A percentile compares a stretch with the other conserved stretches of the same genome.
Evolutionary conservation across 2,113 vertebrate genomes (phyloP).

Genomic region (Nestor notabilis): DNA sequence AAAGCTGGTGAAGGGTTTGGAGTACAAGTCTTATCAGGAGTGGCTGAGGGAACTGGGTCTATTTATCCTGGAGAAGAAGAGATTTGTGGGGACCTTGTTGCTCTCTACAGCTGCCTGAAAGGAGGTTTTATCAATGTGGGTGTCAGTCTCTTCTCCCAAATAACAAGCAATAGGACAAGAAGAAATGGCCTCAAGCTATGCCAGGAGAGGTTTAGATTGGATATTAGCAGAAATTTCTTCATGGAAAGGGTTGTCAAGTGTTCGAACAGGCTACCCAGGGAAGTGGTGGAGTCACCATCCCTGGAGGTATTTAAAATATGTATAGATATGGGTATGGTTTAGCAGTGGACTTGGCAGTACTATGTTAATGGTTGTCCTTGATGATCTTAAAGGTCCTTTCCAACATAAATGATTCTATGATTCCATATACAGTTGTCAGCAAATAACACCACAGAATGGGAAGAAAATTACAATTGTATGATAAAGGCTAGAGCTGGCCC

Average conservation of each 20-base stretch:
- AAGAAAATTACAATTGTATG: not conserved
- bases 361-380: not conserved
- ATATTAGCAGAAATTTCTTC: not conserved
- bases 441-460: not conserved
- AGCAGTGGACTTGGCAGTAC: not conserved
- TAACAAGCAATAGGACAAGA: not conserved
- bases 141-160: not conserved
- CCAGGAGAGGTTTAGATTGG: not conserved
- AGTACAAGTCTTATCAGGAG: not conserved
- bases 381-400: not conserved
- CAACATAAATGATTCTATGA: not conserved
- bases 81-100: not conserved
- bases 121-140: accelerated
- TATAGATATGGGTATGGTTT: not conserved
- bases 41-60: not conserved
- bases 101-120: too few relatives aligned
- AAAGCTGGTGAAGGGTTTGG: not conserved
- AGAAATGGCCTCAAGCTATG: not conserved
- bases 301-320: not conserved
- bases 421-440: not conserved
- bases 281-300: not conserved
- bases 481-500: accelerated
- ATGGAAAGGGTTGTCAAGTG: not conserved
- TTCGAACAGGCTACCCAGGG: not conserved
- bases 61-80: not conserved